These are phyloP conservation scores for Oreochromis tanganicae DNA, from an alignment of 2,113 vertebrate genomes.

Conservation along the genomic window DNA sequence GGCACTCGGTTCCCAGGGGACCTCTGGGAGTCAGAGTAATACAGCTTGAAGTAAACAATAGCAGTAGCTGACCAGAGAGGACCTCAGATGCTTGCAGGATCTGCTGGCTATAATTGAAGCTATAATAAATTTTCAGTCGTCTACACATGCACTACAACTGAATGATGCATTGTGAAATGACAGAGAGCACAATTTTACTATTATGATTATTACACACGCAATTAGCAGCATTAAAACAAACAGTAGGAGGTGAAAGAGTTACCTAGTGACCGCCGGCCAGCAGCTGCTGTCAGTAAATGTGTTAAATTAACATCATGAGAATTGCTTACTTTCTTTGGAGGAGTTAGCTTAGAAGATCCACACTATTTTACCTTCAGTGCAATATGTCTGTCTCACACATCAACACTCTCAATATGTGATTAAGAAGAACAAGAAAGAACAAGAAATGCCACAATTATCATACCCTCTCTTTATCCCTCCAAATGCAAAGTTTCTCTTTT, in stretches of 20 bases:
- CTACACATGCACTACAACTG: neutral
- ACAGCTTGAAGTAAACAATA: slow-evolving; percentile 68
- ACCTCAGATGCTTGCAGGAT: slow-evolving; percentile 35
- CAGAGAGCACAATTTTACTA: neutral
- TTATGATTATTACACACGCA: neutral
- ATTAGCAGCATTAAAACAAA: neutral
- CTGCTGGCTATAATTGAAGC: slow-evolving; percentile 37
- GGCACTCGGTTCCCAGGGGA: slow-evolving; percentile 59
- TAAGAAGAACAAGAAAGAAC: neutral
- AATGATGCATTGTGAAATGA: neutral
- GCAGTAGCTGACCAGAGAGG: slow-evolving; percentile 60
- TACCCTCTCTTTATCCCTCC: neutral
- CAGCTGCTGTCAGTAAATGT: neutral
- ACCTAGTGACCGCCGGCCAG: neutral
- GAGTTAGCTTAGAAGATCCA: neutral
- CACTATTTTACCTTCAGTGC: neutral
- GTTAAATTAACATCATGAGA: neutral
- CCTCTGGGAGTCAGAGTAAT: slow-evolving; percentile 69
- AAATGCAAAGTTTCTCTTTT: neutral
- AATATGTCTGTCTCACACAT: neutral
- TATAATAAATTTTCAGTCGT: slow-evolving; percentile 1
- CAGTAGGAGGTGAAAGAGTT: neutral
- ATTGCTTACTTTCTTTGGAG: neutral
- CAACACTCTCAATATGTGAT: neutral
- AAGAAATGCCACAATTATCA: neutral